phyloP scores from a whole-genome alignment of 2,113 vertebrate species.

The Catharus fuscescens region DNA sequence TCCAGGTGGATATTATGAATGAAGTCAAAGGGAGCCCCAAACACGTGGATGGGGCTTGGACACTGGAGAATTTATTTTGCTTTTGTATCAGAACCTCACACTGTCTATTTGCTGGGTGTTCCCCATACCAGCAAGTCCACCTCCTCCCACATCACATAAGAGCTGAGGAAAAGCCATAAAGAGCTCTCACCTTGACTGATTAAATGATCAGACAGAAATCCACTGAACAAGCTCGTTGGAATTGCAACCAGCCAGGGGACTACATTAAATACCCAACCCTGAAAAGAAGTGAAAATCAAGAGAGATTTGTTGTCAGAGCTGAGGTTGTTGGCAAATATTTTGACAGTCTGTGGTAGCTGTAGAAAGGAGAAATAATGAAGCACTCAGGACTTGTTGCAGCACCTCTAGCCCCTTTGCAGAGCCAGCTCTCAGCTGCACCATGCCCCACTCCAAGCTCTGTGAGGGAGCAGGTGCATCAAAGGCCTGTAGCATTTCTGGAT shows the following conservation, averaged over 20 bases:
- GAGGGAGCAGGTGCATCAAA: neutral
- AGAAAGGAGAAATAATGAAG: neutral
- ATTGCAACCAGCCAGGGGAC: conserved; percentile 95
- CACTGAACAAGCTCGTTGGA: conserved; percentile 87
- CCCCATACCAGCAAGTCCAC: neutral
- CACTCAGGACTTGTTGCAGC: neutral
- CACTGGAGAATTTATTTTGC: neutral
- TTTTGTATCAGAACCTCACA: neutral
- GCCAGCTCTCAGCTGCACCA: neutral
- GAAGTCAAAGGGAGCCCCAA: neutral
- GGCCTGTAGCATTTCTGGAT: neutral
- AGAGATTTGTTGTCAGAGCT: neutral
- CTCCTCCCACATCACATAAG: neutral
- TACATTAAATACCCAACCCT: conserved; percentile 98
- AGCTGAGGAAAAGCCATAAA: neutral
- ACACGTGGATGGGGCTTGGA: neutral
- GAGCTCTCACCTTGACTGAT: conserved; percentile 84
- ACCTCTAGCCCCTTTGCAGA: neutral
- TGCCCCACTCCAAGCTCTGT: neutral
- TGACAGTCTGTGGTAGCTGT: neutral
- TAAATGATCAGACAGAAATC: conserved; percentile 91
- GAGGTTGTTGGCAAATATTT: neutral
- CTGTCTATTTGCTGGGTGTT: neutral
- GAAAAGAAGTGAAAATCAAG: neutral
- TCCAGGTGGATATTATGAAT: neutral